These are phyloP conservation scores for Myrmecophaga tridactyla DNA, from an alignment of 2,113 vertebrate species.

Conservation along the genomic window DNA sequence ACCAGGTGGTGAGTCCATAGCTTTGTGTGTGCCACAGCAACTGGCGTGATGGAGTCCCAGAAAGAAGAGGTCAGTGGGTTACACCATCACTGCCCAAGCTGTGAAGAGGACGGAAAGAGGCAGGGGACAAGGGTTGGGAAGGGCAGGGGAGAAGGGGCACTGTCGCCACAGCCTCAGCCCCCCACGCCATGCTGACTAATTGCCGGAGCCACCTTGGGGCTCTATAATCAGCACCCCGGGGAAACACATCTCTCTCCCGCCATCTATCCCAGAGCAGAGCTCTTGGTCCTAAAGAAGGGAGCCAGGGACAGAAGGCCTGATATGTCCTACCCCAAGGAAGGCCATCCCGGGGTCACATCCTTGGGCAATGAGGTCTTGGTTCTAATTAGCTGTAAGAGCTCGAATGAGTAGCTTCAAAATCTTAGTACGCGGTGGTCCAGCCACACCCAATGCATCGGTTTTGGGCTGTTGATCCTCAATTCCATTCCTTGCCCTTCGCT, in stretches of 20 bases:
- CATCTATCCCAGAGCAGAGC: neutral
- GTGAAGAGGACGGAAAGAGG: neutral
- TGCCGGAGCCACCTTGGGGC: neutral
- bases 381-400: too few species aligned
- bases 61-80: neutral
- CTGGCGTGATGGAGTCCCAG: neutral
- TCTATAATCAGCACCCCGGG: neutral
- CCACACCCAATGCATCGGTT: neutral
- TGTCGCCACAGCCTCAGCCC: neutral
- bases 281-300: neutral
- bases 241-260: neutral
- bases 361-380: neutral
- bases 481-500: neutral
- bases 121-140: too few species aligned
- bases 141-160: too few species aligned
- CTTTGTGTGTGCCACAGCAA: fast-evolving
- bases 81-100: neutral
- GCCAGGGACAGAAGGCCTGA: neutral
- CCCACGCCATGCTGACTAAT: too few species aligned
- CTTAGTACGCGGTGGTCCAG: neutral
- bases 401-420: neutral
- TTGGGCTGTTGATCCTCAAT: neutral
- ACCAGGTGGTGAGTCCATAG: fast-evolving
- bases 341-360: fast-evolving
- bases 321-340: neutral